phyloP scores from a whole-genome alignment of 2,113 vertebrate species.

The Copsychus sechellarum region DNA sequence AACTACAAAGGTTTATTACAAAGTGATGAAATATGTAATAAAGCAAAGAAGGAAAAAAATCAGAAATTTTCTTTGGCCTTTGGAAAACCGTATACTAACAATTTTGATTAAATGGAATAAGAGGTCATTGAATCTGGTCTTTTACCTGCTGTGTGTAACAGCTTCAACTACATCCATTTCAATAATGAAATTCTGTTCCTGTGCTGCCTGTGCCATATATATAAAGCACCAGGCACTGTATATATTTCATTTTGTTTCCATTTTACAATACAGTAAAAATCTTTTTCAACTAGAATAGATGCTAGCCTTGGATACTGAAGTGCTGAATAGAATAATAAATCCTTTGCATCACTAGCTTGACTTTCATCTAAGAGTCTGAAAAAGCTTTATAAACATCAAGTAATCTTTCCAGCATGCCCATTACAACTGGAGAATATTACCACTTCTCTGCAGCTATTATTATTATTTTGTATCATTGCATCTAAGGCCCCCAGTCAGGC shows the following conservation, averaged over 20 bases:
- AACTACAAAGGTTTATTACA: slow-evolving; percentile 31
- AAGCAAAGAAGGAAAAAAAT: neutral
- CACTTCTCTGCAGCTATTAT: neutral
- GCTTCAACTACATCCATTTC: slow-evolving; percentile 49
- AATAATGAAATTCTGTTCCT: slow-evolving; percentile 52
- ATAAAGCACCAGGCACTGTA: slow-evolving; percentile 28
- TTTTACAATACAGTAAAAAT: slow-evolving; percentile 59
- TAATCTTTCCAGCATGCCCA: slow-evolving; percentile 22
- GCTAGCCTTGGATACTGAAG: slow-evolving; percentile 50
- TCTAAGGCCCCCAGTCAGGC: neutral
- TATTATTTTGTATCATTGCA: slow-evolving; percentile 10
- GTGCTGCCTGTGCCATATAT: slow-evolving; percentile 20
- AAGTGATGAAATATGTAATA: slow-evolving; percentile 15
- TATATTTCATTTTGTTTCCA: slow-evolving; percentile 66
- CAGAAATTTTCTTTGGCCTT: slow-evolving; percentile 35
- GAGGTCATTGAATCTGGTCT: slow-evolving; percentile 57
- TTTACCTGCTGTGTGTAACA: slow-evolving; percentile 44
- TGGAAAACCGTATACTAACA: slow-evolving; percentile 45
- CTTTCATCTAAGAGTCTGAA: slow-evolving; percentile 52
- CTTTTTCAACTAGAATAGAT: slow-evolving; percentile 57
- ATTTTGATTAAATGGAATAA: slow-evolving; percentile 55
- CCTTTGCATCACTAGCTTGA: slow-evolving; percentile 9
- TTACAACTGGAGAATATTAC: slow-evolving; percentile 2
- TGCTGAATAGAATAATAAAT: slow-evolving; percentile 62
- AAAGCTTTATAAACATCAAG: slow-evolving; percentile 61